phyloP scores from a whole-genome alignment of 2,888 invertebrate species.

The Urechis unicinctus region DNA sequence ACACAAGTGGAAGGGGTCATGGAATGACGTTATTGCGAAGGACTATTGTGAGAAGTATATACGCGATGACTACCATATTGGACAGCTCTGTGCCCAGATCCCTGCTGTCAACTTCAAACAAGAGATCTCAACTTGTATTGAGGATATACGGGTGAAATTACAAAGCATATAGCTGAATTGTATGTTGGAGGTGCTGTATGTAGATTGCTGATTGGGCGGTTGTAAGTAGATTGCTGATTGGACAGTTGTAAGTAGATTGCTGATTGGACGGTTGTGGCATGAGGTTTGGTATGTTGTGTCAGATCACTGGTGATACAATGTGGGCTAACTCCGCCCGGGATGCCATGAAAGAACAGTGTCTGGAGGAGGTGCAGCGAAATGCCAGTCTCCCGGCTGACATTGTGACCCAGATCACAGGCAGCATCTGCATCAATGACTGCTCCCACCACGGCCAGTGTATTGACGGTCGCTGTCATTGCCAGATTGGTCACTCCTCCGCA shows the following conservation, averaged over 20 bases:
- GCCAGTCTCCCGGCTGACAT: slow-evolving; percentile 11
- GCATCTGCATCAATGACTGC: slow-evolving; percentile 18
- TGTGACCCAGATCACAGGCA: slow-evolving; percentile 7
- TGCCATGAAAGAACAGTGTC: slow-evolving; percentile 24
- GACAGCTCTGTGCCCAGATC: slow-evolving; percentile 18
- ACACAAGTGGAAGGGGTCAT: slow-evolving; percentile 14
- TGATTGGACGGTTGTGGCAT: neutral
- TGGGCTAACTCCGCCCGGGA: slow-evolving; percentile 21
- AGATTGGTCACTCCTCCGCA: slow-evolving; percentile 4
- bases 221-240: neutral
- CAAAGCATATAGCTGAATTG: too few relatives aligned
- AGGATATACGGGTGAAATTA: slow-evolving; percentile 29
- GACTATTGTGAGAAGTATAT: slow-evolving; percentile 13
- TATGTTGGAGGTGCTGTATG: neutral
- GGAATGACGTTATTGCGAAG: slow-evolving; percentile 10
- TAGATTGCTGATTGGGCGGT: neutral
- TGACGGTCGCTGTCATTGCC: slow-evolving; percentile 13
- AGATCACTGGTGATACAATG: slow-evolving; percentile 18
- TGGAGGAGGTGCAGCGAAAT: slow-evolving; percentile 20
- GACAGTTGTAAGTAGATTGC: neutral
- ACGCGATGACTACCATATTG: slow-evolving; percentile 11
- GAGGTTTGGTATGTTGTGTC: neutral
- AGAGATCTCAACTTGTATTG: slow-evolving; percentile 25
- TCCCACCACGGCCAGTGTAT: slow-evolving; percentile 12
- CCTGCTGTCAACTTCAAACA: slow-evolving; percentile 25